Conservation (phyloP, 64 coral and sea anemone genomes). For the Orbicella faveolata region DNA sequence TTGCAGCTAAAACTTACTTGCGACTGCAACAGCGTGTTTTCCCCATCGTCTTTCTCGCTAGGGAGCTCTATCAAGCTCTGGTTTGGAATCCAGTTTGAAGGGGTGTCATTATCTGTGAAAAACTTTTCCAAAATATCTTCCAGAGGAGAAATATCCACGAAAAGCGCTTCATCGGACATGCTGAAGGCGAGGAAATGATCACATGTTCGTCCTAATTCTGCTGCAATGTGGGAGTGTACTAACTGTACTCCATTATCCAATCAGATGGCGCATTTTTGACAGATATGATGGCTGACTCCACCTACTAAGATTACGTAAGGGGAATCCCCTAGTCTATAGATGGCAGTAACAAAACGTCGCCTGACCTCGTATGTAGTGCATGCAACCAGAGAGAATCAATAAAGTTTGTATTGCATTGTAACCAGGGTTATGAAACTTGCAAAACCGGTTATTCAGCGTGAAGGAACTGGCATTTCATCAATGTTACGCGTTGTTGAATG, state of each 20-base stretch:
- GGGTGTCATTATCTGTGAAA: neutral
- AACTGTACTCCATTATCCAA: neutral
- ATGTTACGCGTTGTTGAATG: too few species aligned
- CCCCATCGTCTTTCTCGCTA: neutral
- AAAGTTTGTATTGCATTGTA: too few species aligned
- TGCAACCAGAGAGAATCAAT: too few species aligned
- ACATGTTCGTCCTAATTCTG: neutral
- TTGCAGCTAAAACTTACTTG: neutral
- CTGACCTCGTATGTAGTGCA: too few species aligned
- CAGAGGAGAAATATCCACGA: neutral
- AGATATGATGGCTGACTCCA: neutral
- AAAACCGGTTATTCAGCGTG: too few species aligned
- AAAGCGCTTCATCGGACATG: neutral
- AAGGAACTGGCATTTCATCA: too few species aligned
- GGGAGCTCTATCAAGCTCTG: neutral
- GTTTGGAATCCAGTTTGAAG: neutral
- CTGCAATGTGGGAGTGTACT: too few species aligned
- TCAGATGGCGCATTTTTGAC: neutral
- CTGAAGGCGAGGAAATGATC: neutral
- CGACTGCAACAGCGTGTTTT: neutral
- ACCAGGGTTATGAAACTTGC: too few species aligned
- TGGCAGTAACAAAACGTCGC: too few species aligned
- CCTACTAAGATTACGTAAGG: neutral
- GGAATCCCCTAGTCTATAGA: neutral
- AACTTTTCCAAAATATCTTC: constrained; percentile 9